Conservation (phyloP, 1,140 invertebrate species). For the Chrysoperla carnea region DNA sequence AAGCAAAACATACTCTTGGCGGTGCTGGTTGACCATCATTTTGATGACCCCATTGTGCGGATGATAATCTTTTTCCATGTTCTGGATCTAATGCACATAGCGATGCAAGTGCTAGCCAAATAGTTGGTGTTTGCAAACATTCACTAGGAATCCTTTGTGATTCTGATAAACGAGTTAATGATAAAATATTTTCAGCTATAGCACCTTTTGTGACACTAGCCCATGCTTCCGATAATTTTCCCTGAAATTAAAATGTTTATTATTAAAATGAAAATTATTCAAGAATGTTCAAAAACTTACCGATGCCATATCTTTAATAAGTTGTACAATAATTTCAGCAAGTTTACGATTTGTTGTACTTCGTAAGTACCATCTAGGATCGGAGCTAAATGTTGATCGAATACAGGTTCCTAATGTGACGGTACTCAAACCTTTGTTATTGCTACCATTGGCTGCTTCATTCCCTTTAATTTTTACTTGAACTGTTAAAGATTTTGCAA, state of each 20-base stretch:
- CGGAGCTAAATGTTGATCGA: constrained; percentile 33
- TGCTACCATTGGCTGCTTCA: constrained; percentile 17
- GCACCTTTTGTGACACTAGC: constrained; percentile 70
- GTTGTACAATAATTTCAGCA: constrained; percentile 70
- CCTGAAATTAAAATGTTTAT: constrained; percentile 32
- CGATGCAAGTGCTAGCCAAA: constrained; percentile 87
- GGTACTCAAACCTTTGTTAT: constrained; percentile 41
- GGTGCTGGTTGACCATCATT: constrained; percentile 35
- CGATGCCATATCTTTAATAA: constrained; percentile 81
- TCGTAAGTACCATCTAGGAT: constrained; percentile 67
- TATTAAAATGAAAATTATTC: constrained; percentile 1
- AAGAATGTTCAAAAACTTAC: constrained; percentile 31
- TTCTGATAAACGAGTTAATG: constrained; percentile 67
- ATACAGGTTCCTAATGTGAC: constrained; percentile 37
- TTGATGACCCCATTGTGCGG: constrained; percentile 42
- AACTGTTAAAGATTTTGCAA: constrained; percentile 70
- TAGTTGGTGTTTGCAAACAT: constrained; percentile 63
- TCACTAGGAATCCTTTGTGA: constrained; percentile 47
- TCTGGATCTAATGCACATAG: constrained; percentile 83
- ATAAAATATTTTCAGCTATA: constrained; percentile 79
- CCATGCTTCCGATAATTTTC: constrained; percentile 75
- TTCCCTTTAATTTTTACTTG: constrained; percentile 69
- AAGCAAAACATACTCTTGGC: constrained; percentile 34
- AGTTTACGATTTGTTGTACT: constrained; percentile 67
- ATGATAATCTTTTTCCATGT: constrained; percentile 59